Conservation (phyloP, 2,113 vertebrate species). For the Pterocles burchelli region DNA sequence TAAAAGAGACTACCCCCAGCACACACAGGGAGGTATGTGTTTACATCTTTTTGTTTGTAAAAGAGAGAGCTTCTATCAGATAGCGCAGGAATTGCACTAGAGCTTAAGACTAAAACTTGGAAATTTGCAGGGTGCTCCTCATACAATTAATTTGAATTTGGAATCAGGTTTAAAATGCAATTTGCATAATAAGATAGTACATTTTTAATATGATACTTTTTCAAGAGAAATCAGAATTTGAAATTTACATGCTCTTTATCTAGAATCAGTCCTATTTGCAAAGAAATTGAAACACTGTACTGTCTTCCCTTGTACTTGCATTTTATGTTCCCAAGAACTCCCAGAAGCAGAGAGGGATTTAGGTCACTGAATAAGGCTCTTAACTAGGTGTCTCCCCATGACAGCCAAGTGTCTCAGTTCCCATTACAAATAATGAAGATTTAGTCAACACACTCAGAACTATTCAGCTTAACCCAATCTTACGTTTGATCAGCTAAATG, state of each 20-base stretch:
- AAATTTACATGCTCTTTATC: neutral
- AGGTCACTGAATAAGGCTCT: neutral
- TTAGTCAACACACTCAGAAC: neutral
- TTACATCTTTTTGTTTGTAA: neutral
- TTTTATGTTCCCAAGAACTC: neutral
- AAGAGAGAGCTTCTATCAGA: neutral
- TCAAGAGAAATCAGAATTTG: neutral
- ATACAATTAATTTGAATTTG: neutral
- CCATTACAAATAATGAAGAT: neutral
- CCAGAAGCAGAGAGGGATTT: neutral
- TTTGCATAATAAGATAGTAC: neutral
- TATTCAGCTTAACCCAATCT: neutral
- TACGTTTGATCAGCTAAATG: neutral
- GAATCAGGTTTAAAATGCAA: neutral
- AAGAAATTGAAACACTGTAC: neutral
- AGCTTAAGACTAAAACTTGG: neutral
- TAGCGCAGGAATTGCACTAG: neutral
- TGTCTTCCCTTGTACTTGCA: neutral
- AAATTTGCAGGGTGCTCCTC: neutral
- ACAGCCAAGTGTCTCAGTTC: neutral
- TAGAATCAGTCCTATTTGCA: neutral
- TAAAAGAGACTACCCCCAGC: neutral
- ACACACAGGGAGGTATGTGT: neutral
- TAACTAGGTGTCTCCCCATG: neutral
- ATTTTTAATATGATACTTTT: neutral